Percentiles rank a stretch among this genome's conserved stretches.
Conservation (phyloP, 2,888 invertebrate species). For the Caenorhabditis angaria region DNA sequence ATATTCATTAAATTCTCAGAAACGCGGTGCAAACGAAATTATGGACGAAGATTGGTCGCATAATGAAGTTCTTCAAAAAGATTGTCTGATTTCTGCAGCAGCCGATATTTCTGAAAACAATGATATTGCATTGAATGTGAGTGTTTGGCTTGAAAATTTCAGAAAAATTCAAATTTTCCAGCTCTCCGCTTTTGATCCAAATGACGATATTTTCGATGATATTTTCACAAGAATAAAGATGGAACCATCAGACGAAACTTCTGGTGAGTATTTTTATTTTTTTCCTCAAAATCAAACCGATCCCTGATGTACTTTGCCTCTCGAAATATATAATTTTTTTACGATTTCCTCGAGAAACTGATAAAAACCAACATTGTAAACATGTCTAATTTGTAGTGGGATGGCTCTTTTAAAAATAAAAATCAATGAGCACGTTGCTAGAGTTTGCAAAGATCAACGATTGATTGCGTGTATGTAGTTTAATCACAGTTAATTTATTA, state of each 20-base stretch:
- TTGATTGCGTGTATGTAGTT: no score
- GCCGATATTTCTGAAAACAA: neutral
- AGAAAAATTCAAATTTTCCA: no score
- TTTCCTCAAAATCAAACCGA: neutral
- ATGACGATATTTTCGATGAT: conserved; percentile 6
- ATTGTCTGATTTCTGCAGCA: conserved; percentile 47
- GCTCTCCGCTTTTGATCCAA: conserved; percentile 5
- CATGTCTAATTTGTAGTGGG: conserved; percentile 1
- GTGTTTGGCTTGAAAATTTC: neutral
- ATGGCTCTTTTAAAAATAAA: neutral
- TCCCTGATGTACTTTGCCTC: neutral
- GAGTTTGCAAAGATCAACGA: no score
- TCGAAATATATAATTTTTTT: neutral
- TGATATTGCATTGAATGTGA: neutral
- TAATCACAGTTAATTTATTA: no score
- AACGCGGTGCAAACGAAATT: neutral
- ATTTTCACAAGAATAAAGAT: conserved; percentile 23
- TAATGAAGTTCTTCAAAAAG: conserved; percentile 37
- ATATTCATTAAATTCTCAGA: neutral
- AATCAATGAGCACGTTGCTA: no score
- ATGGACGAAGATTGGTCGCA: conserved; percentile 57
- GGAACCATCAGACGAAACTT: conserved; percentile 40
- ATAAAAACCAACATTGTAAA: conserved; percentile 5
- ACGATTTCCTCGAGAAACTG: neutral
- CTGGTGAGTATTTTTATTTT: conserved; percentile 23